Evolutionary conservation across 1,140 invertebrate genomes (phyloP).

Genomic region (Hermetia illucens): DNA sequence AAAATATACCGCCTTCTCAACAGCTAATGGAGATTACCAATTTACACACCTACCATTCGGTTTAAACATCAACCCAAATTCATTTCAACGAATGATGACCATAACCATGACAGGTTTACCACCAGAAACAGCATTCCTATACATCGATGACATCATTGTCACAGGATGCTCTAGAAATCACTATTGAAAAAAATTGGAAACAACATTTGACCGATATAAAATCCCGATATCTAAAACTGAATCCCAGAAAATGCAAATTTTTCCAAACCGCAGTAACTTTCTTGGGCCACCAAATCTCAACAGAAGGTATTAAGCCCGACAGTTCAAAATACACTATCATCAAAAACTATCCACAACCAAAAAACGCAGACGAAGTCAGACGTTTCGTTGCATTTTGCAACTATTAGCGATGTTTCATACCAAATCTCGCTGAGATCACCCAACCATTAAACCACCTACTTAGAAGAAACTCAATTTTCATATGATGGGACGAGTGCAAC

Average conservation of each 20-base stretch:
- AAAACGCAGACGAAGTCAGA: slow-evolving; percentile 3
- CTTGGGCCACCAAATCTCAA: slow-evolving; percentile 1
- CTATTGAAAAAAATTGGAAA: too few relatives aligned
- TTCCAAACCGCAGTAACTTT: not conserved
- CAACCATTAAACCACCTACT: not conserved
- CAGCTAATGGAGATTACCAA: slow-evolving; percentile 16
- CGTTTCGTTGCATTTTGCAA: slow-evolving; percentile 6
- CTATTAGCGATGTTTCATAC: slow-evolving; percentile 1
- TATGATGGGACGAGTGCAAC: too few relatives aligned
- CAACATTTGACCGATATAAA: too few relatives aligned
- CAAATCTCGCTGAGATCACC: not conserved
- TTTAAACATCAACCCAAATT: too few relatives aligned
- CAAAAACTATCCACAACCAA: slow-evolving; percentile 2
- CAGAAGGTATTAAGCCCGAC: slow-evolving; percentile 4
- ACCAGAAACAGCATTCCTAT: too few relatives aligned
- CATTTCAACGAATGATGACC: too few relatives aligned
- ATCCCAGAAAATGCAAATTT: slow-evolving; percentile 8
- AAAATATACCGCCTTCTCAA: slow-evolving; percentile 15
- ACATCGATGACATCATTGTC: too few relatives aligned
- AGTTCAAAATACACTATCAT: slow-evolving; percentile 3
- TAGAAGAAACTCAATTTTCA: not conserved
- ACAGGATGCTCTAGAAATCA: too few relatives aligned
- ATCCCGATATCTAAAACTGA: too few relatives aligned
- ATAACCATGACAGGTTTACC: too few relatives aligned
- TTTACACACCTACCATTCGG: slow-evolving; percentile 9